Evolutionary conservation across 2,797 vertebrate genomes (phyloP).

Genomic region (Coreius guichenoti): DNA sequence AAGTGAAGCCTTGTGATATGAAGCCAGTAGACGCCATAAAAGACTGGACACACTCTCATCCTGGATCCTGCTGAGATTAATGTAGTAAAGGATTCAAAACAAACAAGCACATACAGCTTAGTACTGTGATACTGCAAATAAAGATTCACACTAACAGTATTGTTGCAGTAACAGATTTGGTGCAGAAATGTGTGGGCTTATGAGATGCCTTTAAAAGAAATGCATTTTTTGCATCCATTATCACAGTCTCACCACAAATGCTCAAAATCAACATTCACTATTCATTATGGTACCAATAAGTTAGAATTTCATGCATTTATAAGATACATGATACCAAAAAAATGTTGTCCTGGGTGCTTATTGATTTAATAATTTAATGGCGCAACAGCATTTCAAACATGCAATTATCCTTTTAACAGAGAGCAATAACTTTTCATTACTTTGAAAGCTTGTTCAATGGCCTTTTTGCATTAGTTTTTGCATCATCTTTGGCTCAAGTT

Average conservation of each 20-base stretch:
- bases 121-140: slow-evolving; percentile 2
- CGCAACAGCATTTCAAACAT: not conserved
- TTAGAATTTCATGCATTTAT: slow-evolving; percentile 1
- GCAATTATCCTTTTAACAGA: not conserved
- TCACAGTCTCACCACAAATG: slow-evolving; percentile 1
- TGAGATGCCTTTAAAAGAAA: not conserved
- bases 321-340: not conserved
- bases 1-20: slow-evolving; percentile 71
- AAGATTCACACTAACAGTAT: not conserved
- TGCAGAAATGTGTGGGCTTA: not conserved
- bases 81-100: slow-evolving; percentile 44
- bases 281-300: not conserved
- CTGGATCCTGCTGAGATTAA: not conserved
- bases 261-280: not conserved
- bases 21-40: slow-evolving; percentile 45
- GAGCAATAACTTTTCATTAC: slow-evolving; percentile 1
- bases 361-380: slow-evolving; percentile 18
- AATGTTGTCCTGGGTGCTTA: not conserved
- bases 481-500: not conserved
- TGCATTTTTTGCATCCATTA: not conserved
- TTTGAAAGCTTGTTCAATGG: not conserved
- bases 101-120: slow-evolving; percentile 46
- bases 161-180: not conserved
- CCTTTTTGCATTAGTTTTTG: not conserved
- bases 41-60: slow-evolving; percentile 21